phyloP scores from a whole-genome alignment of 2,888 invertebrate species.

The Campoplex capitator region DNA sequence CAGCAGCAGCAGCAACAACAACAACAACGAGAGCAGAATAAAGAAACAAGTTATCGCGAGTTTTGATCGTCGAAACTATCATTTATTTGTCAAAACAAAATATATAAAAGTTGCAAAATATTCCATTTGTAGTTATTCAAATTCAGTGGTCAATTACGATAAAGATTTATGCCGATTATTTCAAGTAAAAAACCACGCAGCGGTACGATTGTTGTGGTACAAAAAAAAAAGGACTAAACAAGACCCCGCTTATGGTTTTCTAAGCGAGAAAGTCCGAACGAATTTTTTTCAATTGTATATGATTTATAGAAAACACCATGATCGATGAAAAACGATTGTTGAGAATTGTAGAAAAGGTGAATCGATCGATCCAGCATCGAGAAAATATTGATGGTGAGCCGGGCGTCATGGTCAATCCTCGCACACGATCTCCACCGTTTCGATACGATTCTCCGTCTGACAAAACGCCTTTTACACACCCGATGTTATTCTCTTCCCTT shows the following conservation, averaged over 20 bases:
- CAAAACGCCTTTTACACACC: conserved; percentile 10
- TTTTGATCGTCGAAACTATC: background rate
- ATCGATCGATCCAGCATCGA: conserved; percentile 37
- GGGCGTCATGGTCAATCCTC: conserved; percentile 64
- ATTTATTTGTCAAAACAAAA: background rate
- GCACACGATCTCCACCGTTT: conserved; percentile 22
- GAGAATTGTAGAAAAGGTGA: conserved; percentile 14
- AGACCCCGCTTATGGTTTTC: background rate
- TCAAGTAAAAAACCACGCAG: background rate
- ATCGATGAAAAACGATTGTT: conserved; percentile 15
- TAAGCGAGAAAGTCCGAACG: background rate
- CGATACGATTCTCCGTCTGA: conserved; percentile 22
- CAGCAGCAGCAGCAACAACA: conserved; percentile 14
- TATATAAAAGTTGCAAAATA: background rate
- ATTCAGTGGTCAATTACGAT: background rate
- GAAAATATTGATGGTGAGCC: conserved; percentile 44
- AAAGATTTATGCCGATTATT: background rate
- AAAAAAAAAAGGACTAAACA: background rate
- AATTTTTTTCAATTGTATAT: background rate
- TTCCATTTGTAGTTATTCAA: background rate
- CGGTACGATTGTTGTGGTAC: background rate
- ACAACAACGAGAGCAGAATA: conserved; percentile 2
- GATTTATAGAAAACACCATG: conserved; percentile 18
- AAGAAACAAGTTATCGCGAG: background rate
- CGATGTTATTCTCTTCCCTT: conserved; percentile 7